Percentiles rank a stretch among this genome's conserved stretches.
Conservation (phyloP, 2,113 vertebrate species). For the Peromyscus leucopus region DNA sequence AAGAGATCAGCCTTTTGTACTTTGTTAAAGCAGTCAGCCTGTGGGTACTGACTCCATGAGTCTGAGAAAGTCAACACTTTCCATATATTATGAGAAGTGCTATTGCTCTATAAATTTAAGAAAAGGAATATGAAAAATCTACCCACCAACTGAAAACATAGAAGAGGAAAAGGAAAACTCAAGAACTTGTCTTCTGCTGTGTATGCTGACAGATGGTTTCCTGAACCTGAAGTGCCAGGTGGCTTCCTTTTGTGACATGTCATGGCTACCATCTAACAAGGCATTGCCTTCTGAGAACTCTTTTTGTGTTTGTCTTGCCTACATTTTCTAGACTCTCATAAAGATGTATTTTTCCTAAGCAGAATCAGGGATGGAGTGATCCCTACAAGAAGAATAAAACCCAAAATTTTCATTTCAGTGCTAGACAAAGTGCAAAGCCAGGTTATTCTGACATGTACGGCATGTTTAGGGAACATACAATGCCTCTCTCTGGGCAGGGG, state of each 20-base stretch:
- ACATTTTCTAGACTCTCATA: neutral
- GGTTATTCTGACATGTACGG: neutral
- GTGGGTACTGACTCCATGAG: neutral
- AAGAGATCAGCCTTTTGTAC: rapidly evolving
- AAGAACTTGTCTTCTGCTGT: too few relatives aligned
- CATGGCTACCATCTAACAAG: rapidly evolving
- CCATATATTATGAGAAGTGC: neutral
- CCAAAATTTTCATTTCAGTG: neutral
- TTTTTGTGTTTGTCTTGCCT: neutral
- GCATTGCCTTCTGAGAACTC: neutral
- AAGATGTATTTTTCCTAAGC: neutral
- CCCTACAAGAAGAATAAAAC: neutral
- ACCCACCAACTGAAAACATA: neutral
- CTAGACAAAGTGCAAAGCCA: too few relatives aligned
- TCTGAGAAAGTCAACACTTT: neutral
- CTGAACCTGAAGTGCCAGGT: rapidly evolving
- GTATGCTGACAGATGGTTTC: neutral
- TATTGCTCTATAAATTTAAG: neutral
- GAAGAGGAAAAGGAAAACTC: neutral
- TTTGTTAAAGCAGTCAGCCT: neutral
- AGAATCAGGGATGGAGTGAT: neutral
- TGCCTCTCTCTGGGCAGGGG: rapidly evolving
- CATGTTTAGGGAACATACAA: neutral
- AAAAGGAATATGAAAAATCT: neutral
- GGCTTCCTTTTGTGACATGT: rapidly evolving